Conservation (phyloP, 2,797 vertebrate species). For the Vespertilio murinus region DNA sequence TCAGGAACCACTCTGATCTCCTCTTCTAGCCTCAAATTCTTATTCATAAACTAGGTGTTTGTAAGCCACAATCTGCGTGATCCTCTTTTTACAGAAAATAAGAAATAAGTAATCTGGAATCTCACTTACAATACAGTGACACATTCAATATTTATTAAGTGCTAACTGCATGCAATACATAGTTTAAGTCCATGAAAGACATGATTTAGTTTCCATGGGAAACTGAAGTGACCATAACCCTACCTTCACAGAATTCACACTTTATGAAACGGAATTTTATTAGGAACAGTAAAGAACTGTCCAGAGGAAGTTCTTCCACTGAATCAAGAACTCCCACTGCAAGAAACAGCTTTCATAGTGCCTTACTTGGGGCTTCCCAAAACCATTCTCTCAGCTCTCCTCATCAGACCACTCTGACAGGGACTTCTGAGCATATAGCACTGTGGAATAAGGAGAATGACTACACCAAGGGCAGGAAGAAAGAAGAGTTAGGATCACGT, state of each 20-base stretch:
- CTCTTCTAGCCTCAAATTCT: not conserved
- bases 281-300: no score
- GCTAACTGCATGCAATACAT: not conserved
- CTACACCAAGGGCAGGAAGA: not conserved
- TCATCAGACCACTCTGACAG: not conserved
- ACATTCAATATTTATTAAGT: not conserved
- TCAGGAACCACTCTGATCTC: not conserved
- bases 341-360: not conserved
- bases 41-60: not conserved
- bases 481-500: not conserved
- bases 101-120: not conserved
- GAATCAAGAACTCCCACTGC: no score
- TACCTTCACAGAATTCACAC: not conserved
- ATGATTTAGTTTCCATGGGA: not conserved
- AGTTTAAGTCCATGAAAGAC: not conserved
- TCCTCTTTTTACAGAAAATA: not conserved
- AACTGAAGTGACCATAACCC: not conserved
- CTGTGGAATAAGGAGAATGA: not conserved
- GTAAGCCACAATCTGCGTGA: not conserved
- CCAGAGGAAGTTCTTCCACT: no score
- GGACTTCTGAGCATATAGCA: not conserved
- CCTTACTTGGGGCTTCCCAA: not conserved
- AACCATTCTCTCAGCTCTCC: not conserved
- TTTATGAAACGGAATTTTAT: not conserved
- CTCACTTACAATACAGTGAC: not conserved